These are phyloP conservation scores for Andrena minutula DNA, from an alignment of 2,888 invertebrate genomes.

Conservation along the genomic window DNA sequence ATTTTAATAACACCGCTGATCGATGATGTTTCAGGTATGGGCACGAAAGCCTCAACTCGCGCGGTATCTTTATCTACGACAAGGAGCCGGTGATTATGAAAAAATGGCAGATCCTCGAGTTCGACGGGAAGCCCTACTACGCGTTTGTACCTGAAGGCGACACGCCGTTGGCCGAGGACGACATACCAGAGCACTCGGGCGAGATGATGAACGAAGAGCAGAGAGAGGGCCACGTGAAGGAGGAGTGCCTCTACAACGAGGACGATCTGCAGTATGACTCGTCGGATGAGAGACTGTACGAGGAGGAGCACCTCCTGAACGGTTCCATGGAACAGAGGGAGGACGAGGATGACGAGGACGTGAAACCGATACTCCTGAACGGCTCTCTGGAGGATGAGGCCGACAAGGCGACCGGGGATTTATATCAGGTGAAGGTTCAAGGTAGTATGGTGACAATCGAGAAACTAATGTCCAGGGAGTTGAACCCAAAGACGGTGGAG, in stretches of 20 bases:
- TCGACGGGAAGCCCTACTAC: conserved; percentile 83
- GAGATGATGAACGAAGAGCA: conserved; percentile 60
- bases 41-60: conserved; percentile 67
- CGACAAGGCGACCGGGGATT: conserved; percentile 66
- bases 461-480: conserved; percentile 63
- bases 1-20: conserved; percentile 53
- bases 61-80: conserved; percentile 82
- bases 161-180: conserved; percentile 73
- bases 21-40: conserved; percentile 81
- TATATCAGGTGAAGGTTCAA: conserved; percentile 80
- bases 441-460: conserved; percentile 78
- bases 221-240: conserved; percentile 57
- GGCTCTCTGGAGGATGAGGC: conserved; percentile 45
- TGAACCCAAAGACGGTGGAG: conserved; percentile 27
- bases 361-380: conserved; percentile 71
- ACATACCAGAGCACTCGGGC: conserved; percentile 68
- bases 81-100: conserved; percentile 82
- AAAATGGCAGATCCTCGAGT: conserved; percentile 84
- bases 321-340: conserved; percentile 33
- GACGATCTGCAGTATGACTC: conserved; percentile 59
- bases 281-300: conserved; percentile 61
- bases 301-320: conserved; percentile 55
- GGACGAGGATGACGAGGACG: conserved; percentile 46
- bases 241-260: conserved; percentile 57
- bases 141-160: conserved; percentile 83